Base-by-base conservation (phyloP, 1,140 invertebrate species). In the Atta colombica region DNA sequence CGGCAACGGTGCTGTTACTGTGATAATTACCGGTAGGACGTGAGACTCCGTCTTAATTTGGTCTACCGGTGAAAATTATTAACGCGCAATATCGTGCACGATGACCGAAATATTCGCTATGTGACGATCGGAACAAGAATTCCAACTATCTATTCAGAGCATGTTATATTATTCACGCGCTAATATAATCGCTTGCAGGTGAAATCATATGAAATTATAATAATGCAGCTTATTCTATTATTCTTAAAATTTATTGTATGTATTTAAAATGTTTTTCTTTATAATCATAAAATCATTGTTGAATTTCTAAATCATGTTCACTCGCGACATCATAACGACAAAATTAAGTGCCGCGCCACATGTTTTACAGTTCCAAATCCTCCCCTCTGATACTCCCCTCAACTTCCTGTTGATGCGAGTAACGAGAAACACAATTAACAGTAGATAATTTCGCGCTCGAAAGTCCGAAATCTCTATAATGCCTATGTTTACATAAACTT, bases 21-120 rank as follows among this genome's bases (percentile, higher is more conserved):
- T 89, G 92, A 93, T 93, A 93, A 93, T 93, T 93, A 92, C 87
- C 69, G 89, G 82, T 68, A 84, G 91, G 88, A 93, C 92, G 92
- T 92, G 92, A 92, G 92, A 74, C 85, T 85, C 72, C 72, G 92
- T 92, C 90, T 93, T 91, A 91, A 93, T 77, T 78, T 25, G 92
- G 65, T 86, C 77, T 87, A 85, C 28, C 80, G 78, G 49, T 60
- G 88, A 72, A 82, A 90, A 90, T 87, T 90, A 90, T 81, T 89
- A 89, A 91, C 81, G 69, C 86, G 69, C 71, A 39, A 61, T 86
- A 45, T 71, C 28, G 55, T 25, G n/a, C 21, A 21, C 77, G 69
- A 90, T 85, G 86, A 87, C 89, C 78, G 6, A 58, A 71, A 39
- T 49, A 45, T 58, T 80, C 45, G 49, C 35, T 21, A 1, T 14